Conservation (phyloP, 2,888 invertebrate genomes). For the Fragum fragum region DNA sequence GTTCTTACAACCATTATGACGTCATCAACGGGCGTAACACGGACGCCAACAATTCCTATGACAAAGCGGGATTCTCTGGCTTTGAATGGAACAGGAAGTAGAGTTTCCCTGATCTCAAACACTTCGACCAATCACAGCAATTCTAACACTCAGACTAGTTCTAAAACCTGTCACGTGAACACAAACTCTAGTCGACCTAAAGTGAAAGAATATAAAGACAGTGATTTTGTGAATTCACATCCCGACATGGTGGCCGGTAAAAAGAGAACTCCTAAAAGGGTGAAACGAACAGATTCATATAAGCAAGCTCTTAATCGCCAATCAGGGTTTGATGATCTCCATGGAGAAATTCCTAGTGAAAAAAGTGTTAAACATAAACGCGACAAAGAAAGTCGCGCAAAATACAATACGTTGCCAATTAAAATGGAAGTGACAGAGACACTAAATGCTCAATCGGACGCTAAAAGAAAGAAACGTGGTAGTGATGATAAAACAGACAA, state of each 20-base stretch:
- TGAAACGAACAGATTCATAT: slow-evolving; percentile 61
- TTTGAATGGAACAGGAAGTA: slow-evolving; percentile 32
- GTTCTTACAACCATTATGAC: slow-evolving; percentile 13
- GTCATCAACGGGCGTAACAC: slow-evolving; percentile 31
- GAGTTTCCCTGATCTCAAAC: slow-evolving; percentile 51
- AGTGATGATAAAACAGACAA: not conserved
- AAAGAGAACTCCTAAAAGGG: slow-evolving; percentile 50
- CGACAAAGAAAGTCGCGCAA: slow-evolving; percentile 41
- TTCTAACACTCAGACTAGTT: not conserved
- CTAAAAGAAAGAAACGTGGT: slow-evolving; percentile 15
- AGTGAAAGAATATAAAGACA: slow-evolving; percentile 31
- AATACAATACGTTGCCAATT: slow-evolving; percentile 62
- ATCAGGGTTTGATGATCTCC: slow-evolving; percentile 43
- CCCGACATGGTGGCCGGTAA: slow-evolving; percentile 55
- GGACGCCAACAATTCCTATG: slow-evolving; percentile 59
- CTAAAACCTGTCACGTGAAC: not conserved
- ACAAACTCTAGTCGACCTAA: not conserved
- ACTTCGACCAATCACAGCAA: slow-evolving; percentile 16
- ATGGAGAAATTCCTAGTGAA: not conserved
- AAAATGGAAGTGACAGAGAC: slow-evolving; percentile 14
- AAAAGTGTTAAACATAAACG: slow-evolving; percentile 10
- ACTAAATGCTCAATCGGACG: not conserved
- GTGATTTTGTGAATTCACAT: slow-evolving; percentile 46
- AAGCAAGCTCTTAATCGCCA: slow-evolving; percentile 50
- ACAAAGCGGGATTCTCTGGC: slow-evolving; percentile 61